These are phyloP conservation scores for Agapornis canus DNA, from an alignment of 2,797 vertebrate species.

Conservation along the genomic window DNA sequence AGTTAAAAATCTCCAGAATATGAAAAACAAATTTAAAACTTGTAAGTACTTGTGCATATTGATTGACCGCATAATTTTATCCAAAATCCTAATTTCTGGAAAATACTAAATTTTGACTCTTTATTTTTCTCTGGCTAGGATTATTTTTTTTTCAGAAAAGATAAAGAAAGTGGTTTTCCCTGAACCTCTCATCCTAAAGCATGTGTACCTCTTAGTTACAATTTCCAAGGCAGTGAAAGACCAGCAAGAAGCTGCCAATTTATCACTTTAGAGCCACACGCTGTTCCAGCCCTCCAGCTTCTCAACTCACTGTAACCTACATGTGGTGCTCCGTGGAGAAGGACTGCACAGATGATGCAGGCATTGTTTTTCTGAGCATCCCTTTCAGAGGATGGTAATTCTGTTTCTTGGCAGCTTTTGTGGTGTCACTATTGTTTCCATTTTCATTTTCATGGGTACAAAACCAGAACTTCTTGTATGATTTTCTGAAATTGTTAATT, in stretches of 20 bases:
- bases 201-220: background rate
- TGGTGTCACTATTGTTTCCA: background rate
- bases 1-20: background rate
- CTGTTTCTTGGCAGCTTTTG: background rate
- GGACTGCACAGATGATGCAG: background rate
- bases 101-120: background rate
- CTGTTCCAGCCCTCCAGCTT: background rate
- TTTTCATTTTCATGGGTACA: conserved; percentile 4
- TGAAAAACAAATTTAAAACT: background rate
- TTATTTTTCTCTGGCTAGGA: background rate
- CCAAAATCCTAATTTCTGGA: background rate
- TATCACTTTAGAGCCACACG: rapidly evolving
- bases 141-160: background rate
- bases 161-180: background rate
- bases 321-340: rapidly evolving
- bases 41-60: background rate
- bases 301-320: background rate
- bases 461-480: background rate
- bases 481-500: background rate
- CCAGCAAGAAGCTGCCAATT: background rate
- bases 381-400: background rate
- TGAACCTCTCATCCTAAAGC: background rate
- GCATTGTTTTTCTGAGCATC: background rate
- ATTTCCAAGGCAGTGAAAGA: background rate
- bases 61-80: background rate